A percentile compares a stretch with the other conserved stretches of the same genome.
These are phyloP conservation scores for Zoroaster sp. DNA, from an alignment of 53 echinoderm and acorn worm genomes.

Conservation along the genomic window DNA sequence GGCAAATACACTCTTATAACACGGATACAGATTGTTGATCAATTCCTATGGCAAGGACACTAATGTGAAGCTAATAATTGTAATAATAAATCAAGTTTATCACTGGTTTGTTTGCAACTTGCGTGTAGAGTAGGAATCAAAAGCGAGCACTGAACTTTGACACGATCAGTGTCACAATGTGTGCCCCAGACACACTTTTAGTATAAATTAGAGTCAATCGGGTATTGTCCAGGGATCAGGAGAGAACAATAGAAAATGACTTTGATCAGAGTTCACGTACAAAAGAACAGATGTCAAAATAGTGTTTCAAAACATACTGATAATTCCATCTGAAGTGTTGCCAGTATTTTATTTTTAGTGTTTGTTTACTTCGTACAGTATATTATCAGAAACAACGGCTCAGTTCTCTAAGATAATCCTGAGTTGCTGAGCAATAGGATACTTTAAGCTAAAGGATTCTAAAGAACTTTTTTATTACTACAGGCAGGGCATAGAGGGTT, in stretches of 20 bases:
- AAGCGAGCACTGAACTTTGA: slow-evolving; percentile 4
- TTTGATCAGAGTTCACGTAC: slow-evolving; percentile 1
- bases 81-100: slow-evolving; percentile 10
- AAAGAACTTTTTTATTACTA: not conserved
- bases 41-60: not conserved
- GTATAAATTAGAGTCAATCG: slow-evolving; percentile 10
- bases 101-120: slow-evolving; percentile 3
- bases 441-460: not conserved
- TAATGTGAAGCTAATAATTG: not conserved
- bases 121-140: slow-evolving; percentile 8
- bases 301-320: slow-evolving; percentile 14
- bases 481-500: not conserved
- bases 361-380: slow-evolving; percentile 14
- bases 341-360: not conserved
- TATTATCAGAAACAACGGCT: not conserved
- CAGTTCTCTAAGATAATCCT: not conserved
- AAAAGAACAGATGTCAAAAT: not conserved
- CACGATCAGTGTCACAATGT: not conserved
- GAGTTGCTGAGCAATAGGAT: slow-evolving; percentile 24
- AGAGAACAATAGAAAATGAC: not conserved
- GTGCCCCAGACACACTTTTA: not conserved
- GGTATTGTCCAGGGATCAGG: slow-evolving; percentile 8
- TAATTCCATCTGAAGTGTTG: slow-evolving; percentile 30
- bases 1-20: slow-evolving; percentile 1
- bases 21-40: not conserved